phyloP scores from a whole-genome alignment of 2,113 vertebrate genomes.

The Thamnophis sirtalis region DNA sequence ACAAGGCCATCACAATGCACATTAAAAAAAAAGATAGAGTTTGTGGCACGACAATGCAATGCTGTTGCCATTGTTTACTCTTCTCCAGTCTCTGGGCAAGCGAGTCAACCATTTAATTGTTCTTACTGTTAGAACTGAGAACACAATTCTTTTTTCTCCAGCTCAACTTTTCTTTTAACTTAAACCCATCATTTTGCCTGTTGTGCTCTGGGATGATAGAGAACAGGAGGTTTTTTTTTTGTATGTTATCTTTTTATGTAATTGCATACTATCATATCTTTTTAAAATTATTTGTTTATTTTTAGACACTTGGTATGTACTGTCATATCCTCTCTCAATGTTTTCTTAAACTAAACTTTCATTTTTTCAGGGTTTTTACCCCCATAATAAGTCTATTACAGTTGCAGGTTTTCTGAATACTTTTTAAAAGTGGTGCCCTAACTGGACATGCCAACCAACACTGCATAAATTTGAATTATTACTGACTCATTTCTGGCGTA shows the following conservation, averaged over 20 bases:
- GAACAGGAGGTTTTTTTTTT: not conserved
- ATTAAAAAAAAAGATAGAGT: not conserved
- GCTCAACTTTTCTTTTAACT: not conserved
- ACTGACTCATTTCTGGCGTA: not conserved
- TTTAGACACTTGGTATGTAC: not conserved
- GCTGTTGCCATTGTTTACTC: not conserved
- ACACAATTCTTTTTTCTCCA: not conserved
- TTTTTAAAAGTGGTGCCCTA: not conserved
- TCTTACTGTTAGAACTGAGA: not conserved
- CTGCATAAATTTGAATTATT: not conserved
- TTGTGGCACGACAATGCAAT: not conserved
- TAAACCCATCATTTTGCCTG: not conserved
- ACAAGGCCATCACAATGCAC: not conserved
- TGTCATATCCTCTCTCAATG: not conserved
- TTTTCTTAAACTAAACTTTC: not conserved
- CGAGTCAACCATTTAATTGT: not conserved
- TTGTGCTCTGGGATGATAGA: not conserved
- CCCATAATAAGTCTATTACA: not conserved
- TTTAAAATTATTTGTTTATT: not conserved
- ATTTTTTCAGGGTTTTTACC: not conserved
- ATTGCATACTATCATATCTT: not conserved
- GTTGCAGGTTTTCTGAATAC: not conserved
- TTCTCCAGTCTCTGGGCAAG: not conserved
- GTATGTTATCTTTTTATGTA: not conserved
- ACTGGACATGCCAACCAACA: not conserved